A percentile compares a stretch with the other conserved stretches of the same genome.
Evolutionary conservation across 1,140 invertebrate species (phyloP).

Genomic region (Macrobrachium nipponense): DNA sequence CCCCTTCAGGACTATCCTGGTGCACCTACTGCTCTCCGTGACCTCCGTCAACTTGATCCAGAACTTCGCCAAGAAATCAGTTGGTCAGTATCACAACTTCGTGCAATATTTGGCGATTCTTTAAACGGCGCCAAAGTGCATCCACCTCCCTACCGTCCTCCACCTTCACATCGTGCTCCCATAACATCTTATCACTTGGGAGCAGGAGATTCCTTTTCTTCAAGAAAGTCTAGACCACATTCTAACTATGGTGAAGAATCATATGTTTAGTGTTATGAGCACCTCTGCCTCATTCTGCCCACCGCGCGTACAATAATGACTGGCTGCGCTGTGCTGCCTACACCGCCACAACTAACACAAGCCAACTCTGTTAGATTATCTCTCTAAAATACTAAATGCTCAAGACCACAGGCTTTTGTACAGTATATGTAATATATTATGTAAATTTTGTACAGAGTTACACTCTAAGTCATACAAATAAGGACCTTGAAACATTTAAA

Average conservation of each 20-base stretch:
- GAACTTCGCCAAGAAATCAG: constrained; percentile 67
- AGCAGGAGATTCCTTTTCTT: constrained; percentile 63
- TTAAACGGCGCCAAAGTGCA: constrained; percentile 61
- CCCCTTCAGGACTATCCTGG: constrained; percentile 46
- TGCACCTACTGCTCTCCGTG: constrained; percentile 39
- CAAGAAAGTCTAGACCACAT: constrained; percentile 62
- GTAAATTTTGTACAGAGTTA: constrained; percentile 53
- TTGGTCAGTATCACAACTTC: constrained; percentile 69
- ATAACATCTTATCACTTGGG: constrained; percentile 66
- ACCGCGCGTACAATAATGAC: constrained; percentile 49
- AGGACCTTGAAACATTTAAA: constrained; percentile 41
- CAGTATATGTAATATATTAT: constrained; percentile 53
- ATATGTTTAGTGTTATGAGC: constrained; percentile 64
- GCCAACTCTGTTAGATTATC: constrained; percentile 59
- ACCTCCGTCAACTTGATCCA: constrained; percentile 54
- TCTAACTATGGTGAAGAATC: constrained; percentile 66
- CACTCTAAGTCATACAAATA: constrained; percentile 57
- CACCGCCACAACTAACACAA: constrained; percentile 51
- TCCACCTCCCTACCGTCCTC: constrained; percentile 67
- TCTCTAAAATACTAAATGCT: constrained; percentile 61
- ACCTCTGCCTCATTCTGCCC: constrained; percentile 24
- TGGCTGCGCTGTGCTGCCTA: constrained; percentile 36
- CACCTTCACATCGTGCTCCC: constrained; percentile 65
- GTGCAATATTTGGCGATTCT: constrained; percentile 67
- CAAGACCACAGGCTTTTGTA: constrained; percentile 53